Conservation (phyloP, 2,888 invertebrate genomes). For the Congeria kusceri region DNA sequence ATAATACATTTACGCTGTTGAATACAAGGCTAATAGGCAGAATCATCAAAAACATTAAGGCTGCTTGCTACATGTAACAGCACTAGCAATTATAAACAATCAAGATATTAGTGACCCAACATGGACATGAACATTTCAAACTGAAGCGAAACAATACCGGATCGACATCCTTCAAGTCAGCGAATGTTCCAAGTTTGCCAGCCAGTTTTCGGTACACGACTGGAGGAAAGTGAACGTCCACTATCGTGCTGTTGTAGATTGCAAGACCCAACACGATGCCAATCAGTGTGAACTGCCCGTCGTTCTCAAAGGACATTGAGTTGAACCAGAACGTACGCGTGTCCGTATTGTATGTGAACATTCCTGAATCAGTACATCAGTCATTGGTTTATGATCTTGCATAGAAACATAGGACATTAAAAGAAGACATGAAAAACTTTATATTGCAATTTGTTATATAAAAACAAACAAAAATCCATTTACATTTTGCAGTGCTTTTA, state of each 20-base stretch:
- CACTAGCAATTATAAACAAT: neutral
- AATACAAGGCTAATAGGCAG: no score
- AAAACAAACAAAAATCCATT: no score
- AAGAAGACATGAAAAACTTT: no score
- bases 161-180: conserved; percentile 95
- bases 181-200: conserved; percentile 95
- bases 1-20: no score
- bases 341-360: conserved; percentile 87
- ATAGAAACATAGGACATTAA: neutral
- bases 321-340: conserved; percentile 93
- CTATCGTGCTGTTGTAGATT: conserved; percentile 97
- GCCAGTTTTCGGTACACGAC: conserved; percentile 97
- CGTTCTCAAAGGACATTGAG: conserved; percentile 96
- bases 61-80: neutral
- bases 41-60: neutral
- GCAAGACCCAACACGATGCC: conserved; percentile 97
- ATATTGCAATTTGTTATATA: no score
- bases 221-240: conserved; percentile 97
- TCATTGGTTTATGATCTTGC: neutral
- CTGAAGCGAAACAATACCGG: conserved; percentile 87
- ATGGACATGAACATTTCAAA: no score
- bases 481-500: no score
- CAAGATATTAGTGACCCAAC: no score
- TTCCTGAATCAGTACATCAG: conserved; percentile 84
- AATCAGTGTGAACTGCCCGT: conserved; percentile 96